These are phyloP conservation scores for Myodes glareolus DNA, from an alignment of 2,113 vertebrate genomes.

Conservation along the genomic window DNA sequence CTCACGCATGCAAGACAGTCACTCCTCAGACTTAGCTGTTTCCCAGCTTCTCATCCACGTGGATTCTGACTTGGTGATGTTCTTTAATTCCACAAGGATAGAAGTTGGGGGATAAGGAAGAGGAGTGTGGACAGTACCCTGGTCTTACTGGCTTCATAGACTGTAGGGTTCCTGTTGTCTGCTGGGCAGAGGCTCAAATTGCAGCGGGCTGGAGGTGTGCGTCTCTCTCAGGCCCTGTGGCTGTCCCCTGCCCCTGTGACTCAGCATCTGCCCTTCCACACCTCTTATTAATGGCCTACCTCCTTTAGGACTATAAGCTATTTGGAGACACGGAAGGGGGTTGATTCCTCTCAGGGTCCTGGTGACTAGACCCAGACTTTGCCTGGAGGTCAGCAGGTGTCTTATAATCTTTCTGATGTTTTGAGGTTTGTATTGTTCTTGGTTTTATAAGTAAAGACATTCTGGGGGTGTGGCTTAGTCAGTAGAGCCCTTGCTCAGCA, in stretches of 20 bases:
- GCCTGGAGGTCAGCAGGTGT: neutral
- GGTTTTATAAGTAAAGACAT: neutral
- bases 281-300: neutral
- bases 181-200: neutral
- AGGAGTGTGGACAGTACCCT: neutral
- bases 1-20: neutral
- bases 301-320: neutral
- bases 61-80: neutral
- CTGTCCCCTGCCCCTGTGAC: neutral
- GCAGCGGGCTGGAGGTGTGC: neutral
- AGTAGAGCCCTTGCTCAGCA: neutral
- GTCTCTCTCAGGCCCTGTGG: neutral
- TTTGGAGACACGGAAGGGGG: neutral
- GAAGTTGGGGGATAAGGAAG: neutral
- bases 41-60: neutral
- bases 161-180: no score
- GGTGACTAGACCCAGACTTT: neutral
- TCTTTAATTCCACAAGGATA: neutral
- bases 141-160: neutral
- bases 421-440: neutral
- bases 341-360: neutral
- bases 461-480: no score
- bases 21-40: neutral
- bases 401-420: neutral
- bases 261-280: fast-evolving